A percentile compares a stretch with the other conserved stretches of the same genome.
phyloP scores from a whole-genome alignment of 92 coral and sea anemone genomes.

The Phenganax subtilis region DNA sequence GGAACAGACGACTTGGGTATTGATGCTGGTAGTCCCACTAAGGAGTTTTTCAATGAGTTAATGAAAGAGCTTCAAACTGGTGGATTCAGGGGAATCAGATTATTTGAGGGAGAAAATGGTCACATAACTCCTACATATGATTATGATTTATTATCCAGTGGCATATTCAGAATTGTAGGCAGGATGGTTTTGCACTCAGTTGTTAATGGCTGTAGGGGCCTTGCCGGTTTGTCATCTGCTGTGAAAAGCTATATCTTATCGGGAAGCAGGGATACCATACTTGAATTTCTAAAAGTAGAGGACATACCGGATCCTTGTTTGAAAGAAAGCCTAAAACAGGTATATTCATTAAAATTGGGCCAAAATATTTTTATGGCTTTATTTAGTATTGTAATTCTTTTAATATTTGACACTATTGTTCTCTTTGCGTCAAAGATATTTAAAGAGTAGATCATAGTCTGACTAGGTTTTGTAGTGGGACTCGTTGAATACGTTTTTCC shows the following conservation, averaged over 20 bases:
- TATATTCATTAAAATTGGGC: no score
- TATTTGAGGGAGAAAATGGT: constrained; percentile 49
- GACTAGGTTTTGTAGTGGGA: no score
- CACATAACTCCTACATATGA: constrained; percentile 41
- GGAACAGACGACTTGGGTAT: constrained; percentile 34
- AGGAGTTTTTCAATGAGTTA: constrained; percentile 29
- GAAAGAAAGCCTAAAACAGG: no score
- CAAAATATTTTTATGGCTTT: no score
- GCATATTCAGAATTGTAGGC: constrained; percentile 39
- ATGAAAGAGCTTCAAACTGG: constrained; percentile 38
- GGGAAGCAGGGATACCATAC: constrained; percentile 39
- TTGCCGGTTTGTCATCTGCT: constrained; percentile 46
- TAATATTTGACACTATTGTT: no score
- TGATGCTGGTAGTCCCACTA: constrained; percentile 51
- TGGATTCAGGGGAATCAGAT: constrained; percentile 38
- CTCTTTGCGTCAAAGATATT: no score
- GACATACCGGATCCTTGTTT: no score
- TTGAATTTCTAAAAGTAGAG: constrained; percentile 33
- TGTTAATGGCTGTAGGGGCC: constrained; percentile 38
- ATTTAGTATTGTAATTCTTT: no score
- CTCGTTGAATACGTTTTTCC: no score
- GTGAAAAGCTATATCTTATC: constrained; percentile 32
- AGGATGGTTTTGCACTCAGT: constrained; percentile 50
- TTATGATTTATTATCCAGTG: constrained; percentile 51
- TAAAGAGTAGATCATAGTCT: no score